Percentiles rank a stretch among this genome's conserved stretches.
phyloP scores from a whole-genome alignment of 2,797 vertebrate genomes.

The Spheniscus humboldti region DNA sequence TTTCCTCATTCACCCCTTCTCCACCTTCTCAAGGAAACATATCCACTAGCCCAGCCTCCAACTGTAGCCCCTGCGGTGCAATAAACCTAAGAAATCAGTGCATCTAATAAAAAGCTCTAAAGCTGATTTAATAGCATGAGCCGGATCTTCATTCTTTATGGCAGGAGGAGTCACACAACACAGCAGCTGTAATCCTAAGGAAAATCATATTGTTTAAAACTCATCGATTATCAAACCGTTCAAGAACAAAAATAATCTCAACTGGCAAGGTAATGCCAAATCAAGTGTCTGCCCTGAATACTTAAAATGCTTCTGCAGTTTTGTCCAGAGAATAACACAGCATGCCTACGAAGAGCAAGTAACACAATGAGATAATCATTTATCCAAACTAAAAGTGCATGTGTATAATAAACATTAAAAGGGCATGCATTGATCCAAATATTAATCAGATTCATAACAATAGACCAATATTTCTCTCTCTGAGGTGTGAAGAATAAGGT shows the following conservation, averaged over 20 bases:
- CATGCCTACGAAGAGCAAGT: background rate
- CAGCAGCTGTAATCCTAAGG: background rate
- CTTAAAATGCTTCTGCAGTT: background rate
- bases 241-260: background rate
- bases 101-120: background rate
- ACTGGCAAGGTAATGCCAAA: background rate
- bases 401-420: conserved; percentile 39
- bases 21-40: background rate
- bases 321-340: background rate
- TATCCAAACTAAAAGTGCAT: background rate
- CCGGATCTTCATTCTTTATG: background rate
- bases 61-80: background rate
- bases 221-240: background rate
- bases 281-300: background rate
- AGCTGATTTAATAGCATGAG: background rate
- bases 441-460: conserved; percentile 52
- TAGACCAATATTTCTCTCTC: conserved; percentile 19
- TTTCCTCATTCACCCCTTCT: background rate
- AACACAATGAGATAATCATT: background rate
- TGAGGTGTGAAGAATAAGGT: conserved; percentile 7
- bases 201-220: background rate
- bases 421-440: conserved; percentile 31
- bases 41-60: background rate
- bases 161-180: background rate
- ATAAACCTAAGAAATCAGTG: background rate